Base-by-base conservation (phyloP, 2,797 vertebrate genomes). In the Yasuhikotakia modesta region DNA sequence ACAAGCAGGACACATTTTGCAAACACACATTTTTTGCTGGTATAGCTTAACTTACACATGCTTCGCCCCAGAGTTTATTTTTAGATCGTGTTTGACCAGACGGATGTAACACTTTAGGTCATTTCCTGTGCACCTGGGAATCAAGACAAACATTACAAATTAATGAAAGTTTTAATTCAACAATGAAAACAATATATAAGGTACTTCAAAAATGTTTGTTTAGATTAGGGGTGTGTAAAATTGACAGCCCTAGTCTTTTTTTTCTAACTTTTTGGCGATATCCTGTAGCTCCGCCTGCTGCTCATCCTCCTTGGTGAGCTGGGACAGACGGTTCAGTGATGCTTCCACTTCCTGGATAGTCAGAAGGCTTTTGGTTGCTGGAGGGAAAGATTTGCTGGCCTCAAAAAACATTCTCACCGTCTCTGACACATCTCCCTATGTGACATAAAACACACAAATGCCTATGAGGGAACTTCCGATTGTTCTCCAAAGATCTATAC, bases 31-130 rank as follows among this genome's bases (percentile, higher is more conserved):
- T n/a, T 2, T n/a, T 6, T 17, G 12, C 2, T 7, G 1, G 58
- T 10, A 17, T 22, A 19, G 22, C 11, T 12, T 63, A 58, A 92
- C 97, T 95, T 90, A 99, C 98, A 99, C 95, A 0, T 99, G 98
- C 89, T 99, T 99, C 0, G 97, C 98, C 55, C 98, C 98, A 0
- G 97, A 90, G 48, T 96, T 99, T 94, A 99, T 99, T 90, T 99
- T 98, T 90, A 99, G 85, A 87, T 99, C 98, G 0, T 99, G 98
- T 78, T 99, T 99, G 66, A 99, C 96, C 1, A 99, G 91, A 64
- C 97, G 92, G 79, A 99, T 91, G 88, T 97, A 94, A 83, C 98
- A 98, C 85, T 99, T 99, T 66, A 99, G 91, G 91, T 99, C 98
- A 0, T 99, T 99, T 68, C 94, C 92, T 0, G 98, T 99, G 83